A percentile compares a stretch with the other conserved stretches of the same genome.
phyloP scores from a whole-genome alignment of 2,888 invertebrate genomes.

The Meiosimyza platycephala region DNA sequence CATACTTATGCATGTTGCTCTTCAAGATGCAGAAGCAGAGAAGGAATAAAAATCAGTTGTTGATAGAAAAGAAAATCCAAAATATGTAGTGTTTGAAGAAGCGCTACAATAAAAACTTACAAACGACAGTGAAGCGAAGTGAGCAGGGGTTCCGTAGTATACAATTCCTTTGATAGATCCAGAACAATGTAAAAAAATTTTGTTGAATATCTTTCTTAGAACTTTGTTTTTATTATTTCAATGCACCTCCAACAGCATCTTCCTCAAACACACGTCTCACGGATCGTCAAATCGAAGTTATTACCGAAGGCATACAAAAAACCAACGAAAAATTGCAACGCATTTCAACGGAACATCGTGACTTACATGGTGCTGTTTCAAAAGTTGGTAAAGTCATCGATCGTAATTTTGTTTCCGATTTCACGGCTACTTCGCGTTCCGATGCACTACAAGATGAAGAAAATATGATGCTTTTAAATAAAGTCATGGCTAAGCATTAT shows the following conservation, averaged over 20 bases:
- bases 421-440: constrained; percentile 84
- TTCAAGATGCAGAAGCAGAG: too few relatives aligned
- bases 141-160: too few relatives aligned
- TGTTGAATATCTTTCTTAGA: too few relatives aligned
- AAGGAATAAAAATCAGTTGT: too few relatives aligned
- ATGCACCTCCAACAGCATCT: not conserved
- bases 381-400: constrained; percentile 98
- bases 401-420: constrained; percentile 92
- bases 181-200: too few relatives aligned
- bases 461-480: constrained; percentile 79
- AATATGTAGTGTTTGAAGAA: too few relatives aligned
- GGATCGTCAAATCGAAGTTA: constrained; percentile 76
- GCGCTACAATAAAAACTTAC: too few relatives aligned
- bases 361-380: constrained; percentile 80
- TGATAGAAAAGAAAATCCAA: too few relatives aligned
- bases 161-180: too few relatives aligned
- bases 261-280: constrained; percentile 70
- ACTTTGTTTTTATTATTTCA: not conserved
- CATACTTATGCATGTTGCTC: too few relatives aligned
- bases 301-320: constrained; percentile 80
- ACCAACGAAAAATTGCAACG: constrained; percentile 85
- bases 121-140: too few relatives aligned
- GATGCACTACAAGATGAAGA: constrained; percentile 78
- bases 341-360: constrained; percentile 86
- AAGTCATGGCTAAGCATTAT: constrained; percentile 95